Percentiles rank a stretch among this genome's conserved stretches.
These are phyloP conservation scores for Apis florea DNA, from an alignment of 1,140 invertebrate species.

Conservation along the genomic window DNA sequence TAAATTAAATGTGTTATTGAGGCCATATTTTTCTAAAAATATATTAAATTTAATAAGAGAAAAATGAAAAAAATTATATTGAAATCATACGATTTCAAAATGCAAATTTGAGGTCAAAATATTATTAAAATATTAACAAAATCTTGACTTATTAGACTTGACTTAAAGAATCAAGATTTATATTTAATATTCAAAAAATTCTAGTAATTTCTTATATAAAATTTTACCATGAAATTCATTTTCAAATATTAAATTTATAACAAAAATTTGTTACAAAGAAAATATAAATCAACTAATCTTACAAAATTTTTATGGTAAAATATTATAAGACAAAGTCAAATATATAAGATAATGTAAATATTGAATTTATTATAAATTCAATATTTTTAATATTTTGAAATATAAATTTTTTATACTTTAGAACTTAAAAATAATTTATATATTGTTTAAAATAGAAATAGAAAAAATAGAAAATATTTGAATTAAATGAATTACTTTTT, in stretches of 20 bases:
- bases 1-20: conserved; percentile 13
- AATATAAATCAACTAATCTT: neutral
- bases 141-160: neutral
- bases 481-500: neutral
- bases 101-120: neutral
- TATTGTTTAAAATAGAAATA: conserved; percentile 9
- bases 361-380: conserved; percentile 15
- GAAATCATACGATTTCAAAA: neutral
- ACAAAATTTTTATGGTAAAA: neutral
- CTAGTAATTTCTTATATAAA: neutral
- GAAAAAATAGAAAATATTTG: conserved; percentile 4
- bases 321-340: neutral
- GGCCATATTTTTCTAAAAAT: conserved; percentile 6
- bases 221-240: neutral
- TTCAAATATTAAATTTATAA: neutral
- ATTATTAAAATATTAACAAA: neutral
- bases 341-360: conserved; percentile 16
- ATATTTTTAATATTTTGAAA: neutral
- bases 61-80: neutral
- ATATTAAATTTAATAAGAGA: neutral
- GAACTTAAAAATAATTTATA: conserved; percentile 23
- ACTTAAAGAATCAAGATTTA: neutral
- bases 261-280: neutral
- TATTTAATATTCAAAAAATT: neutral
- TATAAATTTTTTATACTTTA: conserved; percentile 19